These are phyloP conservation scores for Mugil cephalus DNA, from an alignment of 2,113 vertebrate genomes.

Conservation along the genomic window DNA sequence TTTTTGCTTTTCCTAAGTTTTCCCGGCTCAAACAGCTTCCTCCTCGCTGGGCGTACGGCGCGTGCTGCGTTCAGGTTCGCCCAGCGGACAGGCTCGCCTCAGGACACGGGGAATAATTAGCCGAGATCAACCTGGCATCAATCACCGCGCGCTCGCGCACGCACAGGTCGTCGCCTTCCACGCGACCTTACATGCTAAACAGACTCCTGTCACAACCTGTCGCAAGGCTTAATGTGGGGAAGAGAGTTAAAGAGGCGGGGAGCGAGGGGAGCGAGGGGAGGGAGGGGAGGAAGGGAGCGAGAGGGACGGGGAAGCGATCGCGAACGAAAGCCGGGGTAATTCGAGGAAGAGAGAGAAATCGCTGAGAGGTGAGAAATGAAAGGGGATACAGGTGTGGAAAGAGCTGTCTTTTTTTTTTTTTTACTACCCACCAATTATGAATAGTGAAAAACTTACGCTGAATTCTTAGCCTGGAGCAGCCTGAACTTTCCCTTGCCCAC, in stretches of 20 bases:
- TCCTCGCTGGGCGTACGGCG: slow-evolving; percentile 10
- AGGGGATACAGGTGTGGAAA: not conserved
- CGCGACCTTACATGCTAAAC: slow-evolving; percentile 77
- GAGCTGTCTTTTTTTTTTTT: not conserved
- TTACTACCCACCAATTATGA: not conserved
- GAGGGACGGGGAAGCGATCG: not conserved
- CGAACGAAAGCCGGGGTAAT: not conserved
- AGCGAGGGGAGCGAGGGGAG: too few relatives aligned
- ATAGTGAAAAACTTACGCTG: too few relatives aligned
- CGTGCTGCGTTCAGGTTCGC: slow-evolving; percentile 51
- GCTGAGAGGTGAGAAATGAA: not conserved
- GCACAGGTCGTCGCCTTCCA: slow-evolving; percentile 64
- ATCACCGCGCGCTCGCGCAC: slow-evolving; percentile 60
- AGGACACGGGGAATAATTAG: slow-evolving; percentile 78
- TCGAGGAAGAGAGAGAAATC: not conserved
- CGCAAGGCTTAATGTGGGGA: slow-evolving; percentile 39
- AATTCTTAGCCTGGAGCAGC: too few relatives aligned
- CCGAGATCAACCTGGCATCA: slow-evolving; percentile 68
- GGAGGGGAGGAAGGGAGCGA: slow-evolving; percentile 2
- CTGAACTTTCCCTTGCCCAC: too few relatives aligned
- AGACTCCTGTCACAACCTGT: slow-evolving; percentile 68
- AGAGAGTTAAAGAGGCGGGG: slow-evolving; percentile 9
- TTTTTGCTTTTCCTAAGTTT: not conserved
- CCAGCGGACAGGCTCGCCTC: slow-evolving; percentile 66
- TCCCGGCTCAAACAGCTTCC: slow-evolving; percentile 24